A percentile compares a stretch with the other conserved stretches of the same genome.
These are phyloP conservation scores for Stenoptilia bipunctidactyla DNA, from an alignment of 2,888 invertebrate genomes.

Conservation along the genomic window DNA sequence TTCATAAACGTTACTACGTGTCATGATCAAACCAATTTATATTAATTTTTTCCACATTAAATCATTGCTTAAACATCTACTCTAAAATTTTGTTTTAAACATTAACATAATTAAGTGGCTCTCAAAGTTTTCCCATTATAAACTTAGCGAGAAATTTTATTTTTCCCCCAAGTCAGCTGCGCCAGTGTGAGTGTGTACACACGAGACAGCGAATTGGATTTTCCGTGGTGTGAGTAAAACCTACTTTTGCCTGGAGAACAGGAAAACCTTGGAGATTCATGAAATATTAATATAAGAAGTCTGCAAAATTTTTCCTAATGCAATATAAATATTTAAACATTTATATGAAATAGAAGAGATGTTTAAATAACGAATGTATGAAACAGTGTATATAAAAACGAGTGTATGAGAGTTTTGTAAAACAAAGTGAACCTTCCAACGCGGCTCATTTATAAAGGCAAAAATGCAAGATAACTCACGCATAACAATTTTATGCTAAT, in stretches of 20 bases:
- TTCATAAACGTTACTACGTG: no score
- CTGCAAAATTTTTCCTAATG: conserved; percentile 43
- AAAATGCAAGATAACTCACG: no score
- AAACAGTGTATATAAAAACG: no score
- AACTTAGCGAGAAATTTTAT: conserved; percentile 72
- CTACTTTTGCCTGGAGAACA: conserved; percentile 65
- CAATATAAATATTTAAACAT: conserved; percentile 16
- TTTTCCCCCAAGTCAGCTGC: conserved; percentile 69
- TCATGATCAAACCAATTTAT: neutral
- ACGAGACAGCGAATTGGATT: conserved; percentile 67
- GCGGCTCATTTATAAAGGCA: no score
- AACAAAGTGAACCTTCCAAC: no score
- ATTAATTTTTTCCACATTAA: conserved; percentile 40
- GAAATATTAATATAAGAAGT: conserved; percentile 57
- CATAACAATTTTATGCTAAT: no score
- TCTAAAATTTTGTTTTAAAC: conserved; percentile 71
- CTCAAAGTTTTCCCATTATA: conserved; percentile 73
- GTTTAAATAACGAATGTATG: conserved; percentile 1
- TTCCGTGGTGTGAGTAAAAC: conserved; percentile 63
- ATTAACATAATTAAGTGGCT: conserved; percentile 73
- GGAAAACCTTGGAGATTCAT: conserved; percentile 62
- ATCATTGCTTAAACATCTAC: conserved; percentile 65
- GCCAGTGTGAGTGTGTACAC: conserved; percentile 56
- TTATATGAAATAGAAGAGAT: neutral
- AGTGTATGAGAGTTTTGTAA: no score